A percentile compares a stretch with the other conserved stretches of the same genome.
These are phyloP conservation scores for Acipenser oxyrinchus DNA, from an alignment of 2,797 vertebrate species.

Conservation along the genomic window DNA sequence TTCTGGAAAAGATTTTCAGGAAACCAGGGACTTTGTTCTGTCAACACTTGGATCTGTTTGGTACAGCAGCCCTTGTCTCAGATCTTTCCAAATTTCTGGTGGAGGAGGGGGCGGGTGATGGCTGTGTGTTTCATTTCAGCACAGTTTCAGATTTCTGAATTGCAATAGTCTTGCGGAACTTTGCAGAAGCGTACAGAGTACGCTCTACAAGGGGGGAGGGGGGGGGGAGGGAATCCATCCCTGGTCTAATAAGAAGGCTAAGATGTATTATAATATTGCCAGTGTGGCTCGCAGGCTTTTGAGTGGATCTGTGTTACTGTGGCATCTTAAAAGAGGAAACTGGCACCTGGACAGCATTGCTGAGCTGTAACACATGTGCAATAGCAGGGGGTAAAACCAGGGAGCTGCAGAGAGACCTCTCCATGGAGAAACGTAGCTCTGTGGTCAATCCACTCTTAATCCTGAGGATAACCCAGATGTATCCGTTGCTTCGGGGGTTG, in stretches of 20 bases:
- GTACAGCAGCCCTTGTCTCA: too few species aligned
- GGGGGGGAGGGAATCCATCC: too few species aligned
- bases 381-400: constrained; percentile 20
- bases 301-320: neutral
- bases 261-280: neutral
- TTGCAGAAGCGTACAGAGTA: neutral
- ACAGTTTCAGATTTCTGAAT: neutral
- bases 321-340: neutral
- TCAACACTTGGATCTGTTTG: too few species aligned
- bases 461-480: constrained; percentile 14
- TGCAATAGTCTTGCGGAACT: neutral
- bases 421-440: constrained; percentile 45
- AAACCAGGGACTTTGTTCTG: too few species aligned
- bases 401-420: constrained; percentile 34
- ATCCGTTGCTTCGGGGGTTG: constrained; percentile 2
- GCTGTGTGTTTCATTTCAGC: too few species aligned
- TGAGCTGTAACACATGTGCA: constrained; percentile 45
- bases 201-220: too few species aligned
- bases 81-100: too few species aligned
- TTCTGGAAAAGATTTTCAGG: too few species aligned
- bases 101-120: neutral
- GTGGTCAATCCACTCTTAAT: constrained; percentile 20
- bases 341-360: constrained; percentile 53
- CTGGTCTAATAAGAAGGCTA: neutral
- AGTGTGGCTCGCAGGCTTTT: neutral